These are phyloP conservation scores for Philhelius pedissequus DNA, from an alignment of 2,888 invertebrate genomes.

Conservation along the genomic window DNA sequence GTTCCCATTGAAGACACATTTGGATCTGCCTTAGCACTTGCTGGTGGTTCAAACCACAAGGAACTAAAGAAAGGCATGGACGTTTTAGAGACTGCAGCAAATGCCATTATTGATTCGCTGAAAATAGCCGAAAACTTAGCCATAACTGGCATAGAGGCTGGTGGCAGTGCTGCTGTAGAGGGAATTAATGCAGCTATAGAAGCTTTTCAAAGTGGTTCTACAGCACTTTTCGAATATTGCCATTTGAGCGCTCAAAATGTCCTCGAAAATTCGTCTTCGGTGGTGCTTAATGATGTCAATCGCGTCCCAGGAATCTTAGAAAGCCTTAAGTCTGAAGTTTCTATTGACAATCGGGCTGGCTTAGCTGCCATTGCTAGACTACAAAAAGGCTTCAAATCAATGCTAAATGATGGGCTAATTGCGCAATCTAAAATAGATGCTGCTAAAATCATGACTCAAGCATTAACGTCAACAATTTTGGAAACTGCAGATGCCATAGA, in stretches of 20 bases:
- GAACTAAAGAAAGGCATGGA: background rate
- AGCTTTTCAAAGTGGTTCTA: background rate
- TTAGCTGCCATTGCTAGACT: background rate
- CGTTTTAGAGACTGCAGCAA: background rate
- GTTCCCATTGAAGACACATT: background rate
- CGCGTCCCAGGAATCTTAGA: background rate
- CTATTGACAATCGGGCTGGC: background rate
- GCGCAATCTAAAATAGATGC: background rate
- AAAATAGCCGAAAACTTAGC: background rate
- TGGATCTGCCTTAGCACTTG: background rate
- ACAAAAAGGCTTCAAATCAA: background rate
- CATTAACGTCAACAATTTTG: background rate
- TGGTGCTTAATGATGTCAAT: background rate
- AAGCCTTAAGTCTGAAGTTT: background rate
- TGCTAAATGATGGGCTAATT: background rate
- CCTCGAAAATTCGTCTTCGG: accelerated
- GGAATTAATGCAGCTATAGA: background rate
- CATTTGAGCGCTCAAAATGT: background rate
- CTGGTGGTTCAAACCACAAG: background rate
- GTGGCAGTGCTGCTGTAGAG: background rate
- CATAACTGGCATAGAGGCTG: background rate
- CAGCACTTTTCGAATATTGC: background rate
- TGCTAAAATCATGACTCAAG: background rate
- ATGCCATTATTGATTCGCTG: background rate
- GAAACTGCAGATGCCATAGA: background rate